Conservation (phyloP, 1,140 invertebrate genomes). For the Drosophila lacertosa region DNA sequence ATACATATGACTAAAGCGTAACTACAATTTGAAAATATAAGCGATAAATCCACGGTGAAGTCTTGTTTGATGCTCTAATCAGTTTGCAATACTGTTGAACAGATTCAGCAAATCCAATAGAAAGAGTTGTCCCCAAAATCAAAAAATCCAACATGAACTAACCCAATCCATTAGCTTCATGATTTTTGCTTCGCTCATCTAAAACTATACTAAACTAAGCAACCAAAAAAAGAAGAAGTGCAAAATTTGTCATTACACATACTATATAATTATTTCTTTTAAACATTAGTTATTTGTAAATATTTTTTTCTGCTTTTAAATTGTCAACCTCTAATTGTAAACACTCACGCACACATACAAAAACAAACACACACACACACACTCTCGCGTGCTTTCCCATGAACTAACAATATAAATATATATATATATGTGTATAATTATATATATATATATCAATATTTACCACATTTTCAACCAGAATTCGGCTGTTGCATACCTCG, state of each 20-base stretch:
- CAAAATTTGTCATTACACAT: conserved; percentile 57
- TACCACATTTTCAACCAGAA: conserved; percentile 34
- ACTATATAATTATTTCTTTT: conserved; percentile 56
- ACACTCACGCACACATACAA: conserved; percentile 23
- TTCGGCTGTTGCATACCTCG: conserved; percentile 60
- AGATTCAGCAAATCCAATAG: conserved; percentile 4
- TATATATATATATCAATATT: conserved; percentile 36
- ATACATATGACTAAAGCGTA: conserved; percentile 58
- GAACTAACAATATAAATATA: conserved; percentile 56
- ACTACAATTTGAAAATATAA: conserved; percentile 45
- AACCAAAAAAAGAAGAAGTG: conserved; percentile 47
- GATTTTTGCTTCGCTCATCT: conserved; percentile 54
- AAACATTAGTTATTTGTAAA: conserved; percentile 71
- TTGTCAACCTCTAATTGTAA: conserved; percentile 61
- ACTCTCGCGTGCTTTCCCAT: conserved; percentile 31
- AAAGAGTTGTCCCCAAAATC: no score
- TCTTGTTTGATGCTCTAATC: conserved; percentile 41
- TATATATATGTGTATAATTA: conserved; percentile 19
- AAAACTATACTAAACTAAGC: conserved; percentile 43
- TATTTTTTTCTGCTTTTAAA: conserved; percentile 73
- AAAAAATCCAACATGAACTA: conserved; percentile 26
- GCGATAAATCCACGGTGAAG: conserved; percentile 40
- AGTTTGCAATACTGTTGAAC: conserved; percentile 60
- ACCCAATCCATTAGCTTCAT: conserved; percentile 53
- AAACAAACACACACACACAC: conserved; percentile 17